Evolutionary conservation across 2,888 invertebrate genomes (phyloP).

Genomic region (Phalera bucephala): DNA sequence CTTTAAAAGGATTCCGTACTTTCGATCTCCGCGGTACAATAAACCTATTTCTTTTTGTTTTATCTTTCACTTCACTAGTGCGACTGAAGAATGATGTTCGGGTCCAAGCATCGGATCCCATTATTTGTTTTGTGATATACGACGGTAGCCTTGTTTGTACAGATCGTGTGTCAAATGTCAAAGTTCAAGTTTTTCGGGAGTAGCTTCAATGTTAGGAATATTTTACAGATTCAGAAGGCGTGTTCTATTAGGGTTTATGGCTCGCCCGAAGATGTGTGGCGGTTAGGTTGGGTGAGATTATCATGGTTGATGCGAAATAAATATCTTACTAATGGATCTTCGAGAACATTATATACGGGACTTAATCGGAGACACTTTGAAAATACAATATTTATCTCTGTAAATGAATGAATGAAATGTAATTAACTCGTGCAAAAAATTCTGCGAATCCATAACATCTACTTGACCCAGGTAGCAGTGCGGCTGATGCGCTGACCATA

Average conservation of each 20-base stretch:
- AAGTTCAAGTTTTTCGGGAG: slow-evolving; percentile 9
- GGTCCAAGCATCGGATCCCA: slow-evolving; percentile 28
- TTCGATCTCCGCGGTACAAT: slow-evolving; percentile 56
- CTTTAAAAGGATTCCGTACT: slow-evolving; percentile 57
- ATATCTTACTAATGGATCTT: no score
- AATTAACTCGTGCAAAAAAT: no score
- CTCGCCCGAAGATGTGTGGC: not conserved
- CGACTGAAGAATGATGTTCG: slow-evolving; percentile 37
- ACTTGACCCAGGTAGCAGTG: no score
- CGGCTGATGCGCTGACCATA: no score
- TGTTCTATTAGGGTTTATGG: not conserved
- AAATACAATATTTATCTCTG: no score
- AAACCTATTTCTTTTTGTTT: slow-evolving; percentile 62
- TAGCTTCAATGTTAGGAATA: not conserved
- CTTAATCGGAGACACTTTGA: no score
- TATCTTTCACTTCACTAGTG: slow-evolving; percentile 46
- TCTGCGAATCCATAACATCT: no score
- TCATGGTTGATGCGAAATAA: no score
- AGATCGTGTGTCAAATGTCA: slow-evolving; percentile 26
- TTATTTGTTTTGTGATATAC: slow-evolving; percentile 37
- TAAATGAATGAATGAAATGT: no score
- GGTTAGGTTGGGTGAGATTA: not conserved
- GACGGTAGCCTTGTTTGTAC: slow-evolving; percentile 21
- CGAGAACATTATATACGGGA: no score
- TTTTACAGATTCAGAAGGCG: not conserved